Percentiles rank a stretch among this genome's conserved stretches.
Conservation (phyloP, 92 coral and sea anemone species). For the Montipora capitata region DNA sequence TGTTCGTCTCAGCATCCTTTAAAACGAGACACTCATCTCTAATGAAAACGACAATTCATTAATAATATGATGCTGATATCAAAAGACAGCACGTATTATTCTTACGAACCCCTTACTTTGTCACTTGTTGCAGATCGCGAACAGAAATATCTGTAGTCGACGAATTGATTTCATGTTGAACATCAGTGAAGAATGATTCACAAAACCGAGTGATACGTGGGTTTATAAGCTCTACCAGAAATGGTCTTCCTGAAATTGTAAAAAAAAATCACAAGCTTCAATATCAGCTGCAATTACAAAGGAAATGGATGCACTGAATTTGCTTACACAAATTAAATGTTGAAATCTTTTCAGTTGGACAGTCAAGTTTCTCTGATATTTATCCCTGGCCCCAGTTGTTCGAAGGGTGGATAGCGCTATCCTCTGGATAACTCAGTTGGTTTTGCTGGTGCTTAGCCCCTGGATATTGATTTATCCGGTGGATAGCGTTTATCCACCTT, state of each 20-base stretch:
- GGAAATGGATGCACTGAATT: too few species aligned
- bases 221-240: constrained; percentile 90
- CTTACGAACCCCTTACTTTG: constrained; percentile 64
- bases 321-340: too few species aligned
- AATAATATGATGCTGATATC: neutral
- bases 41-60: neutral
- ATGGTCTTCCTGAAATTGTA: constrained; percentile 91
- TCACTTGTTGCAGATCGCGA: constrained; percentile 88
- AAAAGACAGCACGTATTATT: neutral
- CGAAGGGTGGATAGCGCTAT: too few species aligned
- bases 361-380: too few species aligned
- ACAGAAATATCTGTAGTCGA: constrained; percentile 80
- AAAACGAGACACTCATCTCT: constrained; percentile 86
- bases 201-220: constrained; percentile 82
- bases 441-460: too few species aligned
- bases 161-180: constrained; percentile 85
- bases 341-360: too few species aligned
- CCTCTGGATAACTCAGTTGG: too few species aligned
- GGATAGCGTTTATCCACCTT: too few species aligned
- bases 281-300: too few species aligned
- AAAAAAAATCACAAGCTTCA: neutral
- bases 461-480: too few species aligned
- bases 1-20: constrained; percentile 93
- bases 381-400: too few species aligned
- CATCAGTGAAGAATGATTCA: constrained; percentile 57